phyloP scores from a whole-genome alignment of 1,140 invertebrate species.

The Diabrotica virgifera region DNA sequence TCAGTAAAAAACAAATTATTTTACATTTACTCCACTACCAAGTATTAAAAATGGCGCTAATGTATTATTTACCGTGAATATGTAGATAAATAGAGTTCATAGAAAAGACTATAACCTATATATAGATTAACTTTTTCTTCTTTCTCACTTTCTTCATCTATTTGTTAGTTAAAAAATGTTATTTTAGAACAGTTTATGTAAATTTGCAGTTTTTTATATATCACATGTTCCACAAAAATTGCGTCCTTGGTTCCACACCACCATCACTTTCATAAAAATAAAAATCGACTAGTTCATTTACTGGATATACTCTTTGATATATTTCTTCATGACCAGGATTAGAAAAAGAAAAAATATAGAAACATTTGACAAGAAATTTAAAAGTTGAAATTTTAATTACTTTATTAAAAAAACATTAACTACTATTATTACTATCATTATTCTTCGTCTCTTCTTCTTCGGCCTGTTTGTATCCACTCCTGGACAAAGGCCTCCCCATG shows the following conservation, averaged over 20 bases:
- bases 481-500: too few relatives aligned
- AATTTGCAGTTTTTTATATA: slow-evolving; percentile 30
- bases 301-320: neutral
- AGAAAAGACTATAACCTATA: too few relatives aligned
- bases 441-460: neutral
- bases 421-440: slow-evolving; percentile 1
- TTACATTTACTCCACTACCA: too few relatives aligned
- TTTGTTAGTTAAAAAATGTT: slow-evolving; percentile 11
- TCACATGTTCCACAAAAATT: slow-evolving; percentile 46
- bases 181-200: slow-evolving; percentile 17
- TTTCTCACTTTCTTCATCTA: slow-evolving; percentile 14
- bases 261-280: slow-evolving; percentile 9
- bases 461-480: too few relatives aligned
- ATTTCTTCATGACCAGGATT: too few relatives aligned
- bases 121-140: too few relatives aligned
- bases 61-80: too few relatives aligned
- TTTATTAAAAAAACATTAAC: slow-evolving; percentile 12
- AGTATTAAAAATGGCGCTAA: too few relatives aligned
- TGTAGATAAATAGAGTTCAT: too few relatives aligned
- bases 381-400: neutral
- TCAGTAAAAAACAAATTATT: too few relatives aligned
- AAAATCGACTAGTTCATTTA: slow-evolving; percentile 16
- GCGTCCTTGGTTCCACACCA: slow-evolving; percentile 37
- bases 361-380: too few relatives aligned
- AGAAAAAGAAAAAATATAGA: too few relatives aligned